Base-by-base conservation (phyloP, 2,113 vertebrate genomes). In the Tauraco erythrolophus region DNA sequence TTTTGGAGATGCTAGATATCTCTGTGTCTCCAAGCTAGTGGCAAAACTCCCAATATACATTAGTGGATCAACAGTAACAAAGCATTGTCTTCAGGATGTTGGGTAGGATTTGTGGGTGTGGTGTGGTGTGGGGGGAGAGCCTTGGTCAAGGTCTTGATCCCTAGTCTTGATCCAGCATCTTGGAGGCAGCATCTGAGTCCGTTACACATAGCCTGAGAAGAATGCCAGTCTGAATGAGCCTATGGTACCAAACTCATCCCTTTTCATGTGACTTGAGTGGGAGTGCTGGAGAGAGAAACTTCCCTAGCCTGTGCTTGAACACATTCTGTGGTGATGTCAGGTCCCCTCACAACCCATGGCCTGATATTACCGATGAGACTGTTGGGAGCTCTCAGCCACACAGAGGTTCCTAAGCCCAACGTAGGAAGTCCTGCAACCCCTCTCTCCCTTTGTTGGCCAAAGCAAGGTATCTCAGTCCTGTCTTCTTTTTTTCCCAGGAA, bases 401-500 rank as follows among this genome's bases (percentile, higher is more conserved):
- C 33, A 45, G n/a, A 24, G 11, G 4, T 82, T 94, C 37, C 18
- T 57, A 45, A 84, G 7, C 18, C 25, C n/a, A 30, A 2, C 0
- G 0, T 15, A 65, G 39, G 22, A 84, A 60, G 30, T 46, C n/a
- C 39, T 94, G 31, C 23, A 71, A 33, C 22, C 8, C 14, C 10
- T 53, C 53, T 18, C 35, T 75, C 33, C 14, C 11, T 88, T 27
- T 61, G 18, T 62, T 81, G 35, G 53, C 37, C 10, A 3, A 41
- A 77, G 57, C 77, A 77, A 9, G 9, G 46, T 81, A 5, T 3
- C 71, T 68, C 45, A 31, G 25, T 50, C 76, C 61, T 85, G n/a
- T 81, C 39, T 60, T 43, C 68, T 53, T 72, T 94, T 61, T 62
- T 95, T 79, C 69, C 43, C 96, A 99, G 99, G 99, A 86, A 99